Evolutionary conservation across 1,140 invertebrate species (phyloP), one percentile per base, ranked within the genome.

Genomic region (Ceratitis capitata): DNA sequence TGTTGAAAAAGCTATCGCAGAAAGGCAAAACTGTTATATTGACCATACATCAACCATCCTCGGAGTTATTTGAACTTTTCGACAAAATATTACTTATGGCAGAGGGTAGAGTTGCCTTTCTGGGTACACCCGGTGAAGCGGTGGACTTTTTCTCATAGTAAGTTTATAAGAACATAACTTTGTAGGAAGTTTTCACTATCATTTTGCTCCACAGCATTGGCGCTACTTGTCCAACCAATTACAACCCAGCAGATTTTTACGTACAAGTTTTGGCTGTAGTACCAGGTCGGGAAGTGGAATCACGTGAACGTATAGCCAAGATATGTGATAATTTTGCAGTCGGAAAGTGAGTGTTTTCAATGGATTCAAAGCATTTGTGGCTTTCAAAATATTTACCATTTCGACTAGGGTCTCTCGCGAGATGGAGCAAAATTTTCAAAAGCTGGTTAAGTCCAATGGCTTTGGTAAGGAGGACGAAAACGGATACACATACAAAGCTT

Each of bases 11-110:
- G 39, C 93, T 97, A 86, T 96, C 98, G 29, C 92, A 94, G 45
- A 96, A 95, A 89, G 97, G 98, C 6, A 98, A 98, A 92, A 99
- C 98, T 0, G 96, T 99, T 53, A 93, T 99, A 32, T 96, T 96
- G 88, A 99, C 98, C 3, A 98, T 99, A 86, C 98, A 99, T 92
- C 98, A 99, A 91, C 98, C 98, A 0, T 98, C 97, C 0, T 98
- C 97, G 0, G 98, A 99, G 91, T 92, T 99, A 0, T 99, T 97
- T 89, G 95, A 96, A 19, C 94, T 99, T 92, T 99, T 99, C 92
- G 97, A 99, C 90, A 97, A 96, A 89, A 93, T 99, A 49, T 92
- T 98, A 1, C 93, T 99, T 16, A 95, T 99, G 95, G 96, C 98
- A 0, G 97, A 99, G 91, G 98, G 98, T 1, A 93, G 97, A 86